Base-by-base conservation (phyloP, 2,888 invertebrate genomes). In the Clusia tigrina region DNA sequence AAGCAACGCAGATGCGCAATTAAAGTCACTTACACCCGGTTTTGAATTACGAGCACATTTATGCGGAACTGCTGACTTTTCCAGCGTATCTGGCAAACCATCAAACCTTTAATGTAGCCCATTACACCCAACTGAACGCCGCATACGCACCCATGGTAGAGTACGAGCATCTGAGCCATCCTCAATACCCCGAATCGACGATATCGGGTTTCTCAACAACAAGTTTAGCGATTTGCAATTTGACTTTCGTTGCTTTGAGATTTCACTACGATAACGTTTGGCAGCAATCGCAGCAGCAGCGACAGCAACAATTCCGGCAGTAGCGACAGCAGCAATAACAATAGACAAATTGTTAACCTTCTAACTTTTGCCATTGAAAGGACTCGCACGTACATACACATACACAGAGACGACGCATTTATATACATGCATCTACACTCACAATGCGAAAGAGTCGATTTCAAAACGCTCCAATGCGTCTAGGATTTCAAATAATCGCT, bases 401-500 rank as follows among this genome's bases (percentile, higher is more conserved):
- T n/a, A n/a, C n/a, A n/a, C n/a, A n/a, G n/a, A n/a, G n/a, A n/a
- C n/a, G n/a, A n/a, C n/a, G n/a, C n/a, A n/a, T n/a, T n/a, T n/a
- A n/a, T 3, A 42, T n/a, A 42, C n/a, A 42, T n/a, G 6, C 42
- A 42, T n/a, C n/a, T 22, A 48, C 20, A 22, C 48, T 2, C 3
- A 9, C 18, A 48, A 48, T 48, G 20, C 10, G 73, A 17, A 58
- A 65, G 69, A 68, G 75, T 77, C 69, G 70, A 76, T 74, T 77
- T 71, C 69, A 70, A 73, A 78, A 78, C 74, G 80, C 81, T 75
- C 78, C 79, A 74, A 72, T 77, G 80, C 80, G 72, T 80, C 80
- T 80, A 78, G 67, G 78, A 81, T 80, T 80, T 78, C 81, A 79
- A 80, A 75, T 77, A 79, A 78, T 78, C 76, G 76, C 77, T 57